Evolutionary conservation across 2,888 invertebrate genomes (phyloP).

Genomic region (Xanthorhoe spadicearia): DNA sequence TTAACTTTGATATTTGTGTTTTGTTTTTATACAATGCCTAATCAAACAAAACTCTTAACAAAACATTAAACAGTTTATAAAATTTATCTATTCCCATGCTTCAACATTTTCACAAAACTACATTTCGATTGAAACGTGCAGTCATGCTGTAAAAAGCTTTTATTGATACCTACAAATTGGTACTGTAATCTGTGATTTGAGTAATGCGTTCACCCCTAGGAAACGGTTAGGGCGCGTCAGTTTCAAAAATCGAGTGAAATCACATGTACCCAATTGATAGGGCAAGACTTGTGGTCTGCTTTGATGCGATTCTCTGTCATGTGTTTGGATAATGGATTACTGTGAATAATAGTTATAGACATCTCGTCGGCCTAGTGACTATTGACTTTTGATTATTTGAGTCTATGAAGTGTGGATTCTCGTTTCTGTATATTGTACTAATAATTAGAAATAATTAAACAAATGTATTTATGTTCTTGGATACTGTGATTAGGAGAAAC

Average conservation of each 20-base stretch:
- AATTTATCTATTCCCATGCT: neutral
- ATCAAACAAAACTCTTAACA: no score
- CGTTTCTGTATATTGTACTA: no score
- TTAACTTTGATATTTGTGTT: neutral
- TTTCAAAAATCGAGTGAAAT: conserved; percentile 84
- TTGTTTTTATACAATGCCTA: neutral
- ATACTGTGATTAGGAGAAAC: no score
- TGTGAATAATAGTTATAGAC: neutral
- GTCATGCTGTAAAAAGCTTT: conserved; percentile 45
- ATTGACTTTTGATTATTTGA: no score
- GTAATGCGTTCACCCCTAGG: conserved; percentile 65
- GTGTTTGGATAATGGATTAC: conserved; percentile 54
- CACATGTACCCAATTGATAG: conserved; percentile 81
- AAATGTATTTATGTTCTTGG: no score
- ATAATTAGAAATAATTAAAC: no score
- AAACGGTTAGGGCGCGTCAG: conserved; percentile 73
- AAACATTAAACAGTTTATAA: no score
- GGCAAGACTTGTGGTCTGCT: conserved; percentile 54
- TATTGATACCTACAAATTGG: conserved; percentile 51
- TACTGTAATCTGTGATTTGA: conserved; percentile 70
- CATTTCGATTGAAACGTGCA: conserved; percentile 28
- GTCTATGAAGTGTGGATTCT: no score
- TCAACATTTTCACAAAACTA: neutral
- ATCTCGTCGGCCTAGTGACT: neutral
- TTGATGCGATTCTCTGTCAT: conserved; percentile 3